phyloP scores from a whole-genome alignment of 2,797 vertebrate species.

The Muscicapa comitata region DNA sequence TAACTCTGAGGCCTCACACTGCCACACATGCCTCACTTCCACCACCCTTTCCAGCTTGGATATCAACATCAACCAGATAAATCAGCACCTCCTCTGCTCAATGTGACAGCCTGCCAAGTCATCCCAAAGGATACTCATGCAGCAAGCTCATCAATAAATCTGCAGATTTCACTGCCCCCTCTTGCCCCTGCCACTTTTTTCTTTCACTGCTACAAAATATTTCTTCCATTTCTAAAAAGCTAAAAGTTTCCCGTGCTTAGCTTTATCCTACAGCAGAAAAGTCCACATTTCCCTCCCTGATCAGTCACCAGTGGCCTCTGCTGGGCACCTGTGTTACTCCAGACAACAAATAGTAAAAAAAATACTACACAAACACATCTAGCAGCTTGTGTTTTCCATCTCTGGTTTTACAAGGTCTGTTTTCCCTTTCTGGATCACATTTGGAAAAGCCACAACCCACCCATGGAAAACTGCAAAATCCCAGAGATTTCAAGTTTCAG shows the following conservation, averaged over 20 bases:
- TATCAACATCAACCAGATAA: neutral
- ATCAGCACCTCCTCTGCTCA: neutral
- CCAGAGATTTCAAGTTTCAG: neutral
- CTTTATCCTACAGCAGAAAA: neutral
- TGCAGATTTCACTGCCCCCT: neutral
- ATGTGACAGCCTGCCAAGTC: rapidly evolving
- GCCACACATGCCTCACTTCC: neutral
- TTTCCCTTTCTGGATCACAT: neutral
- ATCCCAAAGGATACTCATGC: neutral
- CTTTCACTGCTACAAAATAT: neutral
- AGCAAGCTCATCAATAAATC: neutral
- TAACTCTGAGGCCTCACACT: neutral
- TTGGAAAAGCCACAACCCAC: neutral
- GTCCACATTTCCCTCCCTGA: neutral
- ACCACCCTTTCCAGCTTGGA: neutral
- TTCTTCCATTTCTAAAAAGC: neutral
- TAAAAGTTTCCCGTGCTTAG: neutral
- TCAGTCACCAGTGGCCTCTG: slow-evolving; percentile 33
- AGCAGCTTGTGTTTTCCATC: neutral
- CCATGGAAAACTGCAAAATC: neutral
- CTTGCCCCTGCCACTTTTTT: neutral
- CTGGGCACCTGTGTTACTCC: slow-evolving; percentile 10
- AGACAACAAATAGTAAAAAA: neutral
- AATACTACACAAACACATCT: rapidly evolving
- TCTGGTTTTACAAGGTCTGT: neutral